Evolutionary conservation across 1,140 invertebrate species (phyloP), one percentile per base, ranked within the genome.

Genomic region (Triops longicaudatus): DNA sequence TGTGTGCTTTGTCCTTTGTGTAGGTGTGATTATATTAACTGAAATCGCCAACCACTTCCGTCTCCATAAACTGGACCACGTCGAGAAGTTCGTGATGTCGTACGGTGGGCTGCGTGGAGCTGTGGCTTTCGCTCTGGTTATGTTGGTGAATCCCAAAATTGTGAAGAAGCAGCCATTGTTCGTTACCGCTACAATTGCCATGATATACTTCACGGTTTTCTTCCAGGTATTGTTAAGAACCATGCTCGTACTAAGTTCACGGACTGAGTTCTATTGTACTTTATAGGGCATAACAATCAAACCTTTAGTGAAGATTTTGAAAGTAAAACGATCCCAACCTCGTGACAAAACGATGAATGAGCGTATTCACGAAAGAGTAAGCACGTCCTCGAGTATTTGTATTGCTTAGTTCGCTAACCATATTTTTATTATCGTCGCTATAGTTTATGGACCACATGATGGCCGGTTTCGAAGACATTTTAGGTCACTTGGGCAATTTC

Each of bases 71-170:
- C 86, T 98, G 76, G 93, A 93, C 82, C 91, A 91, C 81, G 94
- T 97, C 74, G 98, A 99, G 85, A 98, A 98, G 85, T 98, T 99
- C 84, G 97, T 99, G 26, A 99, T 99, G 96, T 95, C 95, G 1
- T 99, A 99, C 84, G 98, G 98, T 80, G 98, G 96, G 73, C 87
- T 99, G 72, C 88, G 98, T 79, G 98, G 98, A 28, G 97, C 98
- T 26, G 96, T 99, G n/a, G 98, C 98, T 41, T 99, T 99, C 85
- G 97, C 97, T 43, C 85, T 99, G 79, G 96, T 97, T 50, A 88
- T 98, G 72, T 89, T 98, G 80, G 93, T 99, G 79, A 89, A 97
- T 83, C 89, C 90, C 17, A 86, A 87, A 76, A 88, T 91, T 80
- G 91, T 96, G 41, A 81, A 82, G 31, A 84, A 92, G 22, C 92